These are phyloP conservation scores for Meles meles DNA, from an alignment of 2,113 vertebrate species.

Conservation along the genomic window DNA sequence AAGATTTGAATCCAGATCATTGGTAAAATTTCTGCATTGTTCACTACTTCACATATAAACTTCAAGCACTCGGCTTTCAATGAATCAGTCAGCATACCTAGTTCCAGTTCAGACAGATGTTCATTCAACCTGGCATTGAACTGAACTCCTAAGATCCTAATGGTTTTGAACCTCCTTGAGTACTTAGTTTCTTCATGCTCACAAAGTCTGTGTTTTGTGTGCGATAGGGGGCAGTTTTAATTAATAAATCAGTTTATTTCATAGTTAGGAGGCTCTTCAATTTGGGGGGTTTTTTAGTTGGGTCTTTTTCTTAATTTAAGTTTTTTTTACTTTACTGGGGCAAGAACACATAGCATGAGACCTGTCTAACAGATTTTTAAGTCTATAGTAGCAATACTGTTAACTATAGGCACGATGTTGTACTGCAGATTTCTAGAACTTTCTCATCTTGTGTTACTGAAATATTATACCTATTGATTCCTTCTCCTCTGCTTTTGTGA, in stretches of 20 bases:
- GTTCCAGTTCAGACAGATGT: neutral
- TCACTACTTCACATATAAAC: neutral
- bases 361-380: neutral
- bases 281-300: neutral
- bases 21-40: neutral
- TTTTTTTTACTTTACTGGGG: neutral
- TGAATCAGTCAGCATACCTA: neutral
- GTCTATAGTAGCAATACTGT: neutral
- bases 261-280: neutral
- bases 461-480: neutral
- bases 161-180: neutral
- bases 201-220: neutral
- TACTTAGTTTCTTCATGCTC: neutral
- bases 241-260: neutral
- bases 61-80: neutral
- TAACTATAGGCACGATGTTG: neutral
- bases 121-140: neutral
- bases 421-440: neutral
- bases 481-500: neutral
- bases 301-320: neutral
- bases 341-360: neutral
- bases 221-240: neutral
- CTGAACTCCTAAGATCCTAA: neutral
- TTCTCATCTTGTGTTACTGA: neutral
- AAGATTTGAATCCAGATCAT: neutral